Base-by-base conservation (phyloP, 2,113 vertebrate genomes). In the Argyrosomus japonicus region DNA sequence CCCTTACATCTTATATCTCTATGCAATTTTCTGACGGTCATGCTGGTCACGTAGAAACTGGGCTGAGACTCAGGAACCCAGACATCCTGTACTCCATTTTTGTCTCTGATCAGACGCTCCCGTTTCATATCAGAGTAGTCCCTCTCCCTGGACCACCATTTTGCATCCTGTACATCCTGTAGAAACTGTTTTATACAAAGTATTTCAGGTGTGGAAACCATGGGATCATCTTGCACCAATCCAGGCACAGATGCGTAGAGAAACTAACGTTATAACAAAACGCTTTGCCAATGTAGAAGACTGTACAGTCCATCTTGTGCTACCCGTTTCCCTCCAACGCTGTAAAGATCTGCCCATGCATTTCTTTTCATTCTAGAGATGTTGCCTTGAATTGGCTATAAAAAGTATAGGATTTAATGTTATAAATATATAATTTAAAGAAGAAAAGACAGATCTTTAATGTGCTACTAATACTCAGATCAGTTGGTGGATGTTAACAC, bases 221-320 rank as follows among this genome's bases (percentile, higher is more conserved):
- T 85, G 83, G 84, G 81, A 87, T 91, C 89, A 91, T 90, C 88
- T 84, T 82, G 87, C 86, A 92, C 82, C 85, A 85, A 51, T 67
- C 78, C 67, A 72, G 88, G 86, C 90, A 91, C 90, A 86, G 65
- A 92, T 80, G 58, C 73, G 23, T 89, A 85, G 78, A 86, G 73
- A 81, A 88, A 79, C 83, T 54, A 77, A 79, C 25, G 67, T 87
- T 72, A 85, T 73, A 82, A 88, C 47, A 80, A 89, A 75, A 89
- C 67, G 91, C 91, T 94, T 95, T 88, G 88, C 91, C 87, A 85
- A 65, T 91, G 73, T 93, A 91, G 88, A 90, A 89, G 84, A 93
- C 84, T 93, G 94, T 95, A 95, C 91, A 95, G 95, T 92, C 87
- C 89, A 93, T 92, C 86, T 87, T 85, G 90, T 95, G 91, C 90